phyloP scores from a whole-genome alignment of 2,113 vertebrate species.

The Nerophis ophidion region DNA sequence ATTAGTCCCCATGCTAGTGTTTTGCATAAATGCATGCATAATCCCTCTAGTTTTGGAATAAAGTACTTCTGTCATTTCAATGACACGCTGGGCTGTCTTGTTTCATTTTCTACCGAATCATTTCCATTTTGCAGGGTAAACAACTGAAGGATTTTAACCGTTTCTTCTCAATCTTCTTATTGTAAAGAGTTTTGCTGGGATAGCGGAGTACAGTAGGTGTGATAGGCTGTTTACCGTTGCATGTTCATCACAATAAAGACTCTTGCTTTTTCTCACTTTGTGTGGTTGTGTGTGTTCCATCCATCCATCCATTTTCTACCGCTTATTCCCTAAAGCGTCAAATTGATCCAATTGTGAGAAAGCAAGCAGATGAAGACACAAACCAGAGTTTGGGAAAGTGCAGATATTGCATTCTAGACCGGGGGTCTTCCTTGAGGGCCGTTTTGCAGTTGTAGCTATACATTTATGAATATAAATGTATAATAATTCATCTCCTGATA shows the following conservation, averaged over 20 bases:
- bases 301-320: too few relatives aligned
- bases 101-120: slow-evolving; percentile 89
- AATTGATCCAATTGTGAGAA: neutral
- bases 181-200: slow-evolving; percentile 81
- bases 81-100: slow-evolving; percentile 47
- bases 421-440: neutral
- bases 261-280: slow-evolving; percentile 51
- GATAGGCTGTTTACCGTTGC: slow-evolving; percentile 64
- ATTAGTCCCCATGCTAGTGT: slow-evolving; percentile 41
- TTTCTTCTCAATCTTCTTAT: slow-evolving; percentile 86
- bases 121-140: slow-evolving; percentile 77
- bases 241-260: slow-evolving; percentile 68
- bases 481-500: too few relatives aligned
- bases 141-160: slow-evolving; percentile 78
- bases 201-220: slow-evolving; percentile 53
- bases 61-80: slow-evolving; percentile 68
- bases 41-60: slow-evolving; percentile 70
- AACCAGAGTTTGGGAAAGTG: neutral
- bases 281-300: slow-evolving; percentile 10
- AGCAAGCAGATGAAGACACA: neutral
- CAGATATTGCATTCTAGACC: neutral
- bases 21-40: slow-evolving; percentile 62
- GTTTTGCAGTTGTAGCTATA: too few relatives aligned
- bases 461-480: too few relatives aligned
- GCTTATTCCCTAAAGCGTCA: too few relatives aligned